phyloP scores from a whole-genome alignment of 2,113 vertebrate species.

The Nipponia nippon region DNA sequence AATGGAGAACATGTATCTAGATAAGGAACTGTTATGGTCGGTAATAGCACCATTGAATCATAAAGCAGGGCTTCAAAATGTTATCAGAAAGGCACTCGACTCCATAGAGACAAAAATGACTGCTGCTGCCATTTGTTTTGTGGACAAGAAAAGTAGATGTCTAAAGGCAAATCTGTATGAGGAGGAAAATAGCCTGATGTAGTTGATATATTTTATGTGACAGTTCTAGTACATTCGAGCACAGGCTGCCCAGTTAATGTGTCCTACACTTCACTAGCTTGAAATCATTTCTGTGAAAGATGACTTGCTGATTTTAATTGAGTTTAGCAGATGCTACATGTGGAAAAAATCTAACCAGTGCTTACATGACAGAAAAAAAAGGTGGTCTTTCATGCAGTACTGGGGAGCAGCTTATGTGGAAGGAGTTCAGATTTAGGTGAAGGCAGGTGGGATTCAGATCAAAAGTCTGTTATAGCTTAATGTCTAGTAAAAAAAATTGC shows the following conservation, averaged over 20 bases:
- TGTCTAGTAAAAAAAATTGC: not conserved
- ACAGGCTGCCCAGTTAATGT: conserved; percentile 59
- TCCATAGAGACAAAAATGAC: conserved; percentile 6
- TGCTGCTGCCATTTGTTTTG: conserved; percentile 14
- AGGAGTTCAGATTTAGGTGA: not conserved
- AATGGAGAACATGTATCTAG: not conserved
- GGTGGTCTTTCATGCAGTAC: conserved; percentile 1
- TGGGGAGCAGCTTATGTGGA: not conserved
- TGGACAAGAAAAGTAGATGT: conserved; percentile 25
- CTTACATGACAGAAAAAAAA: conserved; percentile 53
- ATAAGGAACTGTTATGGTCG: not conserved
- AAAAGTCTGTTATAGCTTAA: not conserved
- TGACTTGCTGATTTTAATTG: conserved; percentile 62
- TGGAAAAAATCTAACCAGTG: conserved; percentile 52
- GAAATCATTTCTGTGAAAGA: conserved; percentile 68
- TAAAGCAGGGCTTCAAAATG: not conserved
- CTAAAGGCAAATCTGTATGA: conserved; percentile 46
- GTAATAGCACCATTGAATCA: not conserved
- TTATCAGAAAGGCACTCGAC: not conserved
- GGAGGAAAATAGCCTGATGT: conserved; percentile 32
- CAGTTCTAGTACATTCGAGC: conserved; percentile 54
- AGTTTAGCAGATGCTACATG: conserved; percentile 49
- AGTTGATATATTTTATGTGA: conserved; percentile 61
- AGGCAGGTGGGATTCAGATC: not conserved
- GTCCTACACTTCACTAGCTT: conserved; percentile 66